Conservation (phyloP, 2,113 vertebrate genomes). For the Hippoglossus stenolepis region DNA sequence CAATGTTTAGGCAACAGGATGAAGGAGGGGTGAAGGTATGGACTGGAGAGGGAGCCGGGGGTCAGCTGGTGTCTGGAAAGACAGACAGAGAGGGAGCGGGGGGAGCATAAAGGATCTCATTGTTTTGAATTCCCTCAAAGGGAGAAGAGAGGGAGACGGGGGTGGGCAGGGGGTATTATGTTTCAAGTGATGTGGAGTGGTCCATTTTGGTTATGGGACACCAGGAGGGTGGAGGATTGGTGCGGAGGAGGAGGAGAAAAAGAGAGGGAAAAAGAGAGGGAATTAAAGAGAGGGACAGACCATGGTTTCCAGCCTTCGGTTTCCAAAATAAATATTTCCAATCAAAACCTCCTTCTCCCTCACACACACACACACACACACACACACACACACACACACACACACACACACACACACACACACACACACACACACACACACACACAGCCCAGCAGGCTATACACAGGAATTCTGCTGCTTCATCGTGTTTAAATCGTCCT, state of each 20-base stretch:
- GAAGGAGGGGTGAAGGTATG: not conserved
- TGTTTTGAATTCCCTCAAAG: conserved; percentile 67
- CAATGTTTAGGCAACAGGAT: not conserved
- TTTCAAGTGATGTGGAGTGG: conserved; percentile 76
- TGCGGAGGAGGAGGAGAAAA: not conserved
- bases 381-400: no score
- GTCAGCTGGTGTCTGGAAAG: conserved; percentile 37
- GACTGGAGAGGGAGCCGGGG: not conserved
- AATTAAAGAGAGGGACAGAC: conserved; percentile 3
- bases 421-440: no score
- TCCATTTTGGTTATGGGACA: conserved; percentile 77
- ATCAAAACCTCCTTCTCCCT: conserved; percentile 30
- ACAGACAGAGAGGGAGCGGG: conserved; percentile 37
- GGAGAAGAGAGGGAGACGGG: conserved; percentile 25
- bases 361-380: conserved; percentile 9
- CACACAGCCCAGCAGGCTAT: conserved; percentile 53
- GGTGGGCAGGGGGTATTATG: conserved; percentile 60
- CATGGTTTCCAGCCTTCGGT: conserved; percentile 77
- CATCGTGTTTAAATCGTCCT: conserved; percentile 23
- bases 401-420: no score
- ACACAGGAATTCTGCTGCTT: conserved; percentile 73
- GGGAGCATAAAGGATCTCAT: conserved; percentile 67
- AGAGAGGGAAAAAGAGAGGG: not conserved
- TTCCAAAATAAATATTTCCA: conserved; percentile 84
- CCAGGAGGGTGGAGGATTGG: conserved; percentile 31